Base-by-base conservation (phyloP, 53 echinoderm and acorn worm species). In the Echinarachnius parma region DNA sequence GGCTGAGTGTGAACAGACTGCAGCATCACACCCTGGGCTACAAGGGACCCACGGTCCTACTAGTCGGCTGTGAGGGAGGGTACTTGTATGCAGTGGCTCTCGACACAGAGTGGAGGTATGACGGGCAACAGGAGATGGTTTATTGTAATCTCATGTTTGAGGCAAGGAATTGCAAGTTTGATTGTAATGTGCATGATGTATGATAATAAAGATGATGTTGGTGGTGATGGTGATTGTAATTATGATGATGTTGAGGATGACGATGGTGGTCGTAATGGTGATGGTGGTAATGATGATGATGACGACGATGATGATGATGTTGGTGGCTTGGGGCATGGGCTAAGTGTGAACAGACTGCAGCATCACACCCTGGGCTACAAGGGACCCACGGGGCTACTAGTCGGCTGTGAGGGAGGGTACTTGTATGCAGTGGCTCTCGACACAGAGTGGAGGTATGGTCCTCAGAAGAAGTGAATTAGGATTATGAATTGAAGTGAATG, bases 21-120 rank as follows among this genome's bases (percentile, higher is more conserved):
- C 83, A 89, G 61, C 93, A 93, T 68, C 89, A 93, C 46, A 69
- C 78, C 7, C 84, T 93, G 52, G 83, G 80, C 1, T 93, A 93
- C 59, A 61, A 66, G 36, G 89, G 89, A 4, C 93, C 93, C 9
- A 93, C 93, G 5, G 56, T 93, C 20, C 61, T 89, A 28, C 28
- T 93, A 15, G 32, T 89, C 5, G 59, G 77, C 64, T 84, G 83
- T 67, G 81, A 83, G 34, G 83, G 78, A 24, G 86, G 75, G 9
- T 61, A 76, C 67, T 28, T 77, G 24, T 86, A 83, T 66, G 89
- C 89, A 2, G 77, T 89, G 22, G 89, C 86, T 25, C 53, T 89
- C 25, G 93, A 93, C 47, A 78, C 82, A 24, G 93, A 93, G 48
- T 93, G 93, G 93, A 93, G 93, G 93, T 93, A 21, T 24, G 45